phyloP scores from a whole-genome alignment of 1,140 invertebrate species.

The Sweltsa coloradensis region DNA sequence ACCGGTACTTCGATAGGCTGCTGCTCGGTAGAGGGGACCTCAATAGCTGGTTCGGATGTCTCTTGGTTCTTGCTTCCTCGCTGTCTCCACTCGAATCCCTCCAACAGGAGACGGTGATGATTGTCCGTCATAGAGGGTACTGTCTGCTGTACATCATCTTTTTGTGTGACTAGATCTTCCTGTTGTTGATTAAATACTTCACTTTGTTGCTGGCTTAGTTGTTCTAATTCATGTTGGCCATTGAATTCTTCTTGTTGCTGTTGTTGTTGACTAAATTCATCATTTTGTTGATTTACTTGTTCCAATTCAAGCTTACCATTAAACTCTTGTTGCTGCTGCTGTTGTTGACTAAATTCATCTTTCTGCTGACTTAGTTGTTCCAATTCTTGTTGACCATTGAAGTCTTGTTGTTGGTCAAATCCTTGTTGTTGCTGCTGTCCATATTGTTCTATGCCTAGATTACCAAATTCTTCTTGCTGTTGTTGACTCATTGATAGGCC shows the following conservation, averaged over 20 bases:
- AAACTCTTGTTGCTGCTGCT: background rate
- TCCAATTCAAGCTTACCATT: background rate
- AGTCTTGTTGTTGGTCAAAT: background rate
- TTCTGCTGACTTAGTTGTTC: conserved; percentile 3
- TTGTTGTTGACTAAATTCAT: too few species aligned
- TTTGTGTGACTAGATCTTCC: too few species aligned
- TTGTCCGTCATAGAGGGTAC: background rate
- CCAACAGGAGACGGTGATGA: background rate
- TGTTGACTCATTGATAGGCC: background rate
- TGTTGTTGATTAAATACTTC: too few species aligned
- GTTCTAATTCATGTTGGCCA: background rate
- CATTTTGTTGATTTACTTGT: conserved; percentile 2
- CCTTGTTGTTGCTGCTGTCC: background rate
- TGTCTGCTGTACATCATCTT: background rate
- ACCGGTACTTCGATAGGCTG: background rate
- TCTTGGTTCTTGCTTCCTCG: background rate
- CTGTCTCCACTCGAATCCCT: background rate
- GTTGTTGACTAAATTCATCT: background rate
- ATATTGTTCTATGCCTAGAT: background rate
- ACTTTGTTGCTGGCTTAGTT: background rate
- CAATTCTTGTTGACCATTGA: background rate
- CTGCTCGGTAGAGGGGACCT: background rate
- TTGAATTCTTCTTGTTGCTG: background rate
- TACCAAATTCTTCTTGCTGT: background rate
- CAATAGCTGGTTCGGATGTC: background rate